These are phyloP conservation scores for Limnephilus auricula DNA, from an alignment of 2,888 invertebrate species.

Conservation along the genomic window DNA sequence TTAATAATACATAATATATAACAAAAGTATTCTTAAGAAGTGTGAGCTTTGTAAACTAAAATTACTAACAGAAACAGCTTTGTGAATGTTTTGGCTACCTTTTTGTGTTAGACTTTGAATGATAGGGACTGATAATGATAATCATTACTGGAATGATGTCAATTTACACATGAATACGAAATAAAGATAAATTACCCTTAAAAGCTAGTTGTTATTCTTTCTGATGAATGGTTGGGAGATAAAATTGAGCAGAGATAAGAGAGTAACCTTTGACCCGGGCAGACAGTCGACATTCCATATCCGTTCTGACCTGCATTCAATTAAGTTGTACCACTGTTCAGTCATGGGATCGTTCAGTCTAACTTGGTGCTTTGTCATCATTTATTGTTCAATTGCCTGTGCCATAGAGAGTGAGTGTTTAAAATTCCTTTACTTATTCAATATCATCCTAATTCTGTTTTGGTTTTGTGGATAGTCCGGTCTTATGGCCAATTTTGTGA, in stretches of 20 bases:
- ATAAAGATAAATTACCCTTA: constrained; percentile 45
- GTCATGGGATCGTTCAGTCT: constrained; percentile 50
- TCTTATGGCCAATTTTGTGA: neutral
- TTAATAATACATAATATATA: neutral
- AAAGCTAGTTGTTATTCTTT: constrained; percentile 36
- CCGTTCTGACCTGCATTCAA: constrained; percentile 57
- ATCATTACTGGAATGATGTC: constrained; percentile 27
- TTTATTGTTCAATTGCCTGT: constrained; percentile 42
- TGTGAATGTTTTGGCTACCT: neutral
- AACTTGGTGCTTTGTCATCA: constrained; percentile 37
- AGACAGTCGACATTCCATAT: constrained; percentile 43
- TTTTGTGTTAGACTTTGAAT: neutral
- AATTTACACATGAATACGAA: constrained; percentile 12
- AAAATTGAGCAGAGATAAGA: constrained; percentile 49
- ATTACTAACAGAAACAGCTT: neutral
- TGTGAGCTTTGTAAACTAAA: neutral
- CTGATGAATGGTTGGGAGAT: constrained; percentile 40
- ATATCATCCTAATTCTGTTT: neutral
- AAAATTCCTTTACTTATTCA: neutral
- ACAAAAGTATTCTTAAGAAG: neutral
- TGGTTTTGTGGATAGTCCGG: neutral
- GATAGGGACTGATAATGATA: neutral
- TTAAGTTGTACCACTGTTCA: constrained; percentile 43
- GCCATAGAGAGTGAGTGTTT: constrained; percentile 50
- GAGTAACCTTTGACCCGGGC: constrained; percentile 35